Percentiles rank a stretch among this genome's conserved stretches.
phyloP scores from a whole-genome alignment of 1,140 invertebrate genomes.

The Andrena cerasifolii region DNA sequence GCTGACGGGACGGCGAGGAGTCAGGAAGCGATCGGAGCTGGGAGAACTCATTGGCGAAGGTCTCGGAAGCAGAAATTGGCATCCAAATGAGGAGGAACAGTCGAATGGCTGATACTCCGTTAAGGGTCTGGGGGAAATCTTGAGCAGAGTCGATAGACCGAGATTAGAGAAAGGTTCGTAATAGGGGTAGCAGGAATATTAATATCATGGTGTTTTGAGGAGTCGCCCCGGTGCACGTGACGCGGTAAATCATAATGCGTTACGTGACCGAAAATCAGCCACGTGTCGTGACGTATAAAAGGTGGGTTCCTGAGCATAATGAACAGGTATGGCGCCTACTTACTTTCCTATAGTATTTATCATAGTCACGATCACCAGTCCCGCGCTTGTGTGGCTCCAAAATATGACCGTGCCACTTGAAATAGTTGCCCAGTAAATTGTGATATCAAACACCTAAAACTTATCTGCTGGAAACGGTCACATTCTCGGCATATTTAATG shows the following conservation, averaged over 20 bases:
- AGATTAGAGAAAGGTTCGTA: too few relatives aligned
- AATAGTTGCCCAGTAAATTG: not conserved
- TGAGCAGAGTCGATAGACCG: too few relatives aligned
- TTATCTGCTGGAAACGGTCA: not conserved
- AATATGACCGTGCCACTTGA: not conserved
- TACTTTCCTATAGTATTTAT: not conserved
- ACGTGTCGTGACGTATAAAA: slow-evolving; percentile 5
- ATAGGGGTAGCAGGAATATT: not conserved
- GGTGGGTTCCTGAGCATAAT: not conserved
- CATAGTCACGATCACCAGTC: not conserved
- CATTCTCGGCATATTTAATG: not conserved
- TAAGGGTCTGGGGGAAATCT: too few relatives aligned
- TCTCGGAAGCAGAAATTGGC: too few relatives aligned
- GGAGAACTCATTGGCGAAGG: too few relatives aligned
- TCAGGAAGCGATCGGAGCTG: too few relatives aligned
- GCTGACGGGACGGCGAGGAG: too few relatives aligned
- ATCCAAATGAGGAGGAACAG: too few relatives aligned
- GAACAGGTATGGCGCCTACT: not conserved
- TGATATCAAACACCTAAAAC: not conserved
- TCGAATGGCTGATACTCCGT: too few relatives aligned
- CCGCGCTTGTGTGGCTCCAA: not conserved
- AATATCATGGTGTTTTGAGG: not conserved
- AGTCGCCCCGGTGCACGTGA: not conserved
- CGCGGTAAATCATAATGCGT: not conserved
- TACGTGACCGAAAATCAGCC: slow-evolving; percentile 1